Evolutionary conservation across 53 echinoderm and acorn worm genomes (phyloP).

Genomic region (Paracentrotus lividus): DNA sequence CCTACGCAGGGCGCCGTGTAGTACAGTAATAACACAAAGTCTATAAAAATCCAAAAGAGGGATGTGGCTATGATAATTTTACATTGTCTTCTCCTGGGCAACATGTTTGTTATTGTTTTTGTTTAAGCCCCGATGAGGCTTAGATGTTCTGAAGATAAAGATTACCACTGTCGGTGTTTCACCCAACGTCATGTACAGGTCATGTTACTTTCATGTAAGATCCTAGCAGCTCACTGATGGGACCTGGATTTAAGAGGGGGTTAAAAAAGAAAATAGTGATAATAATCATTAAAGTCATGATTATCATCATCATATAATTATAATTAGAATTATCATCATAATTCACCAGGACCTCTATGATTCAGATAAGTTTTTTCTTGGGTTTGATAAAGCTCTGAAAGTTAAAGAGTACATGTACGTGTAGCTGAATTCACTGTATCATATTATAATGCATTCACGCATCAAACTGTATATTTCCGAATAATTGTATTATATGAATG

Average conservation of each 20-base stretch:
- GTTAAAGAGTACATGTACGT: no score
- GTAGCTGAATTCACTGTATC: no score
- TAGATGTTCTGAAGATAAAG: neutral
- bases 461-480: no score
- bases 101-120: constrained; percentile 66
- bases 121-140: neutral
- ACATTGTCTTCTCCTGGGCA: constrained; percentile 94
- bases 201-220: neutral
- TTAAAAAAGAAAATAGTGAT: neutral
- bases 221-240: neutral
- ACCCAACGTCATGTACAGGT: neutral
- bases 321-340: no score
- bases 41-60: constrained; percentile 92
- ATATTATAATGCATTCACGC: no score
- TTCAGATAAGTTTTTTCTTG: no score
- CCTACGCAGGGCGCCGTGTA: constrained; percentile 98
- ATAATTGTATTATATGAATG: no score
- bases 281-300: neutral
- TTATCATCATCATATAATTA: no score
- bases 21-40: constrained; percentile 89
- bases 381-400: no score
- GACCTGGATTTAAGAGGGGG: neutral
- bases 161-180: neutral
- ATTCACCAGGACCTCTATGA: no score
- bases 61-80: constrained; percentile 97